Conservation (phyloP, 2,888 invertebrate species). For the Thecocarcelia acutangulata region DNA sequence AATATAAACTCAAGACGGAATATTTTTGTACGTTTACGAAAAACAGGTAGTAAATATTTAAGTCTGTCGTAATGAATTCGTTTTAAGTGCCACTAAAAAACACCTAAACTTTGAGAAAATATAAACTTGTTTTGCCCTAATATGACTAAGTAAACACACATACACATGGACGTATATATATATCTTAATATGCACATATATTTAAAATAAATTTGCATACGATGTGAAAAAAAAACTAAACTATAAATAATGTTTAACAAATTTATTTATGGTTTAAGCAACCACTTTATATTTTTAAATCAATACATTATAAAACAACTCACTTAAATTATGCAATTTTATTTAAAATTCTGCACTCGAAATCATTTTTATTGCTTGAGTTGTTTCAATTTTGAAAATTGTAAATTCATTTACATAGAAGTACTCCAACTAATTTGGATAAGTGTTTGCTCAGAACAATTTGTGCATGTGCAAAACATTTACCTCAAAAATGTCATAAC, state of each 20-base stretch:
- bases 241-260: background rate
- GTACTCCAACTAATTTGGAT: background rate
- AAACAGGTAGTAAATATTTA: too few species aligned
- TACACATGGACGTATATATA: background rate
- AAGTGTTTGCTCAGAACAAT: background rate
- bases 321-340: conserved; percentile 12
- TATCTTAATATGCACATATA: background rate
- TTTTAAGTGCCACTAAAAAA: too few species aligned
- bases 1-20: too few species aligned
- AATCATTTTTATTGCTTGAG: conserved; percentile 19
- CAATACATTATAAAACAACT: conserved; percentile 9
- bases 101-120: too few species aligned
- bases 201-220: background rate
- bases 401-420: background rate
- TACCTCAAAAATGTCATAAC: too few species aligned
- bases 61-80: too few species aligned
- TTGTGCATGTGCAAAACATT: background rate
- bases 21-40: too few species aligned
- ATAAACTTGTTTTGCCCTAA: too few species aligned
- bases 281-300: conserved; percentile 4
- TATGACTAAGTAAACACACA: background rate
- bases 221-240: background rate
- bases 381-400: conserved; percentile 2
- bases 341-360: conserved; percentile 4
- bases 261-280: conserved; percentile 16